Percentiles rank a stretch among this genome's conserved stretches.
Evolutionary conservation across 2,797 vertebrate genomes (phyloP).

Genomic region (Neosilurus mollespiculum): DNA sequence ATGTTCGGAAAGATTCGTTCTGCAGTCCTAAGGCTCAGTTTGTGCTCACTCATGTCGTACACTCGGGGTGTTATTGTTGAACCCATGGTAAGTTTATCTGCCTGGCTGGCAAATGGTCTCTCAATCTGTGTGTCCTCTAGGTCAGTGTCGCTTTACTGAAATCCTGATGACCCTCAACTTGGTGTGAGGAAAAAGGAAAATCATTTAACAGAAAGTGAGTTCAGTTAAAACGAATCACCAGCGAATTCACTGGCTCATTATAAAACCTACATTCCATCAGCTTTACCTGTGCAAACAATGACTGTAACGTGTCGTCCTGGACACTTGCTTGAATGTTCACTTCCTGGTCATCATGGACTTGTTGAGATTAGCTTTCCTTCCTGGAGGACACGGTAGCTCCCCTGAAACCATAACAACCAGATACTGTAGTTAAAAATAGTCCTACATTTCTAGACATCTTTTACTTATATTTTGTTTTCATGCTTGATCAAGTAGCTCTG

Average conservation of each 20-base stretch:
- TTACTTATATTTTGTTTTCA: conserved; percentile 9
- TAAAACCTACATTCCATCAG: conserved; percentile 33
- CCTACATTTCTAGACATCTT: conserved; percentile 4
- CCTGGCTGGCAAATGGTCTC: background rate
- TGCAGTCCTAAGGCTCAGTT: background rate
- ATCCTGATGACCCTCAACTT: background rate
- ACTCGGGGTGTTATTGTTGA: background rate
- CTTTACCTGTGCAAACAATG: background rate
- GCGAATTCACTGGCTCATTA: background rate
- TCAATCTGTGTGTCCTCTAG: background rate
- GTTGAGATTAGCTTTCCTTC: background rate
- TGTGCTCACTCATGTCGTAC: background rate
- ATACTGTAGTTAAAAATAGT: conserved; percentile 4
- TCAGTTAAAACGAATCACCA: background rate
- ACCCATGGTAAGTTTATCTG: background rate
- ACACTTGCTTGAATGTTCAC: background rate
- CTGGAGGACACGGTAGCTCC: conserved; percentile 5
- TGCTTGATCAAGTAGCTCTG: conserved; percentile 21
- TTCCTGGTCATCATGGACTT: background rate
- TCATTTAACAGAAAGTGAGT: background rate
- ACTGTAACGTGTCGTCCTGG: background rate
- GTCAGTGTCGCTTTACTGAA: background rate
- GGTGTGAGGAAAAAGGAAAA: background rate
- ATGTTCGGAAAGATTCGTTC: background rate
- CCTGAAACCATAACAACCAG: background rate